Base-by-base conservation (phyloP, 2,888 invertebrate genomes). In the Apamea sordens region DNA sequence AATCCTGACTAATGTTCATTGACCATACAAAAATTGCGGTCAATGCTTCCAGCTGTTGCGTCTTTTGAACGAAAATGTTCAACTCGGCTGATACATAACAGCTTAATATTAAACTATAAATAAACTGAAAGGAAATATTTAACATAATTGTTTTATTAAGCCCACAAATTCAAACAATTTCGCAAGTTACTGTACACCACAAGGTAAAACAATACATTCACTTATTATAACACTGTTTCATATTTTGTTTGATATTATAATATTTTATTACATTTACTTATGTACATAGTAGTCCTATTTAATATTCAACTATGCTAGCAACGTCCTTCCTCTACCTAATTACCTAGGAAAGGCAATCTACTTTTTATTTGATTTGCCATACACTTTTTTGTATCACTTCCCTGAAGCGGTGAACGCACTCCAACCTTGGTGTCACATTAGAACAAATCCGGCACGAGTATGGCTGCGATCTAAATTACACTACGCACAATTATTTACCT, bases 351-450 rank as follows among this genome's bases (percentile, higher is more conserved):
- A 75, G 81, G 68, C 73, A 75, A 73, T 78, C 61, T 56, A 84
- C 70, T 80, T 84, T 77, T 76, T 77, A 72, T 83, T 76, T 86
- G 61, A 69, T 59, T 77, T 50, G 28, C 47, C 63, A 69, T 47
- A 65, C 21, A 56, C 61, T 82, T 85, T 79, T 86, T 84, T 88
- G 76, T 76, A 73, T 74, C 47, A 89, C 87, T 89, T 89, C 86
- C 88, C 84, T 81, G 36, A 81, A 77, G 83, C 68, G 80, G 90
- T 90, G 90, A 92, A 90, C 85, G 91, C 89, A 83, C 85, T 84
- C 24, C 78, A 86, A 83, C 92, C 92, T 92, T 91, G 90, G 63
- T 86, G 73, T 61, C 59, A 78, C 81, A 89, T 88, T 84, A 70
- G 78, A 85, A 86, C 78, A 82, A 79, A 82, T 82, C 82, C 82